Evolutionary conservation across 2,113 vertebrate genomes (phyloP).

Genomic region (Syrmaticus mikado): DNA sequence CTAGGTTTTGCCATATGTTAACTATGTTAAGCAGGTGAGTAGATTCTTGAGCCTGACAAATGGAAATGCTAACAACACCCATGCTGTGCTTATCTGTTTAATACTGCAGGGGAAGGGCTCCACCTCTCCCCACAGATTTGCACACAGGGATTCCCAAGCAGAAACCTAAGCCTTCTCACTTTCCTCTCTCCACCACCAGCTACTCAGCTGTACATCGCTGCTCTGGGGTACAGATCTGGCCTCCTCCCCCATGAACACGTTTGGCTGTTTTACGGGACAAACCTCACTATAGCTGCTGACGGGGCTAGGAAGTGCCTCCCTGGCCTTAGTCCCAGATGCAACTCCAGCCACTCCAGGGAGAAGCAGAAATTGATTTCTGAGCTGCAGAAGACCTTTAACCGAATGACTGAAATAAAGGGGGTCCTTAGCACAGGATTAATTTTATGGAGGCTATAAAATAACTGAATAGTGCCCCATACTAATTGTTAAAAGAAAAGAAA

Average conservation of each 20-base stretch:
- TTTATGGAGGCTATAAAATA: constrained; percentile 40
- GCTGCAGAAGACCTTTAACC: constrained; percentile 1
- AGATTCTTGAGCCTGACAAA: neutral
- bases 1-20: neutral
- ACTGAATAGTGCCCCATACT: neutral
- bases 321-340: neutral
- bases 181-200: neutral
- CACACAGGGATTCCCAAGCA: neutral
- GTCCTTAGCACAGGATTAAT: constrained; percentile 32
- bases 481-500: constrained; percentile 39
- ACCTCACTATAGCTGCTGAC: neutral
- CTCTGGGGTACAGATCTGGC: neutral
- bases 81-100: neutral
- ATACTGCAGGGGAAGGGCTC: neutral
- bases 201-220: neutral
- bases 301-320: neutral
- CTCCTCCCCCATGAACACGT: neutral
- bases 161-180: neutral
- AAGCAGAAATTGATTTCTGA: neutral
- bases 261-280: neutral
- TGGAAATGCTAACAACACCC: neutral
- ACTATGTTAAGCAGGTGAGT: neutral
- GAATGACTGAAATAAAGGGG: neutral
- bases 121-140: neutral
- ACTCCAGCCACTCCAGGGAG: neutral